phyloP scores from a whole-genome alignment of 2,797 vertebrate species.

The Myotis vivesi region DNA sequence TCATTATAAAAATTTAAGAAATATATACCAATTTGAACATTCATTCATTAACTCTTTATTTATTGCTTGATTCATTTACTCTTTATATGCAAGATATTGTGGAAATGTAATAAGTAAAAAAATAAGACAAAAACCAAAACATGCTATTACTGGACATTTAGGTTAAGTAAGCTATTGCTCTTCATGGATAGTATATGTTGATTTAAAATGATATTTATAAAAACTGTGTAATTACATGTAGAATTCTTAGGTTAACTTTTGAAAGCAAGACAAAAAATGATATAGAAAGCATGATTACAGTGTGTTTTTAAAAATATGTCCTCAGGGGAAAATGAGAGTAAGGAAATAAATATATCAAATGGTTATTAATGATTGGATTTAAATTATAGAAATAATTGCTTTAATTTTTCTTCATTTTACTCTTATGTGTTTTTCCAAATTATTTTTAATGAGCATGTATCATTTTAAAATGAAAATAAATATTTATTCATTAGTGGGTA shows the following conservation, averaged over 20 bases:
- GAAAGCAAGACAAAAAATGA: constrained; percentile 55
- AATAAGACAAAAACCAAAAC: not conserved
- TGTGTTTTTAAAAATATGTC: constrained; percentile 47
- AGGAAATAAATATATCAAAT: constrained; percentile 68
- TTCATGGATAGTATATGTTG: constrained; percentile 21
- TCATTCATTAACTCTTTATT: constrained; percentile 20
- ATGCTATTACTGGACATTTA: not conserved
- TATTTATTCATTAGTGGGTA: constrained; percentile 69
- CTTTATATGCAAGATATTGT: not conserved
- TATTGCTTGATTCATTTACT: constrained; percentile 42
- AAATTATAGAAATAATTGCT: constrained; percentile 73
- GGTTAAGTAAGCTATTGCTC: constrained; percentile 25
- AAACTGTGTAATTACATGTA: constrained; percentile 23
- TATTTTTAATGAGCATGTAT: constrained; percentile 73
- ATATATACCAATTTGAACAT: constrained; percentile 26
- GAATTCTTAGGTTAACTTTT: constrained; percentile 62
- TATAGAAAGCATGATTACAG: constrained; percentile 38
- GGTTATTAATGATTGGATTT: constrained; percentile 68
- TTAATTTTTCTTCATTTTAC: constrained; percentile 76
- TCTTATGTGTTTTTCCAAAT: constrained; percentile 67
- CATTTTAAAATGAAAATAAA: constrained; percentile 76
- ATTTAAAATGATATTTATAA: constrained; percentile 37
- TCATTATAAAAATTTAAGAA: constrained; percentile 8
- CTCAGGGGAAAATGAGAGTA: constrained; percentile 45
- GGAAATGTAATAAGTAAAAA: not conserved